A percentile compares a stretch with the other conserved stretches of the same genome.
Conservation (phyloP, 1,140 invertebrate species). For the Drosophila tsacasi region DNA sequence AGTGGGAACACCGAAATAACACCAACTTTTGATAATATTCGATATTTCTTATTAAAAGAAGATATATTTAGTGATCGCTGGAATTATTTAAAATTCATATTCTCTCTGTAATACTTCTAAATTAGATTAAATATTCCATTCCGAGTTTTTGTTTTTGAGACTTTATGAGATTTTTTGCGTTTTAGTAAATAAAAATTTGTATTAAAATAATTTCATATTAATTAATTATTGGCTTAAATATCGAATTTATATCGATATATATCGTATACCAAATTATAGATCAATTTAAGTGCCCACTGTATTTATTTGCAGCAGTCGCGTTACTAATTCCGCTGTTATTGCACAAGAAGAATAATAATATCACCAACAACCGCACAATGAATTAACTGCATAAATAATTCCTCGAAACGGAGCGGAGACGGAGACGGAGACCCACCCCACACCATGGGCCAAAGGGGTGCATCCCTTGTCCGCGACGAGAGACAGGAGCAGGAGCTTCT, state of each 20-base stretch:
- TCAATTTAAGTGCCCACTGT: not conserved
- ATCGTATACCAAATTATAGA: too few relatives aligned
- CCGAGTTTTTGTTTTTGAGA: too few relatives aligned
- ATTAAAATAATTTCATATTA: not conserved
- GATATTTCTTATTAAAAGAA: not conserved
- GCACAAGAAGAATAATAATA: slow-evolving; percentile 32
- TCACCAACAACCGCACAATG: slow-evolving; percentile 67
- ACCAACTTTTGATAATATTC: too few relatives aligned
- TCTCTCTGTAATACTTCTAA: too few relatives aligned
- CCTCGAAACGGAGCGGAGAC: slow-evolving; percentile 49
- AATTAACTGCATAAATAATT: slow-evolving; percentile 78
- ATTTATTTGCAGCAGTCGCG: slow-evolving; percentile 18
- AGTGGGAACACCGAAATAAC: not conserved
- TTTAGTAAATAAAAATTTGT: not conserved
- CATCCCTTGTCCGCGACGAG: slow-evolving; percentile 11
- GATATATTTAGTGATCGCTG: not conserved
- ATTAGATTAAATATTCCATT: too few relatives aligned
- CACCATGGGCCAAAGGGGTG: slow-evolving; percentile 13
- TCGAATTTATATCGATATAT: too few relatives aligned
- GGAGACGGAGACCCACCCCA: slow-evolving; percentile 18
- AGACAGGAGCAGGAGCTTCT: slow-evolving; percentile 24
- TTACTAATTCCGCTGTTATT: slow-evolving; percentile 33
- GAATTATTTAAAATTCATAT: not conserved
- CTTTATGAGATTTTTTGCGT: too few relatives aligned
- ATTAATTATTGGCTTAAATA: not conserved